A percentile compares a stretch with the other conserved stretches of the same genome.
phyloP scores from a whole-genome alignment of 2,888 invertebrate species.

The Orchesellides sinensis region DNA sequence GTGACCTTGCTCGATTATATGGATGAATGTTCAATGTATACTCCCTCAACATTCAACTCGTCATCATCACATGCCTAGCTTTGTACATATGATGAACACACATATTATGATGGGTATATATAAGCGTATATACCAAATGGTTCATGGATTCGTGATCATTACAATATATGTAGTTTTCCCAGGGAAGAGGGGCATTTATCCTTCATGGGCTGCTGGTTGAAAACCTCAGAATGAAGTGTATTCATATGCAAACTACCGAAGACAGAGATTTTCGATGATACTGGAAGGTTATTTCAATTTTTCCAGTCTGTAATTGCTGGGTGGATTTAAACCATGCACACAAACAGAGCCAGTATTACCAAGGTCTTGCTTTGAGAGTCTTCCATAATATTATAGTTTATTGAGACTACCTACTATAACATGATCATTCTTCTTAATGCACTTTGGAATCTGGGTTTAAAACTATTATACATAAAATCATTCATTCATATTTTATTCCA shows the following conservation, averaged over 20 bases:
- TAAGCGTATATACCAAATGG: neutral
- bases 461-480: no score
- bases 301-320: constrained; percentile 65
- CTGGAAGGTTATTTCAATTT: constrained; percentile 67
- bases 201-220: neutral
- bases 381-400: no score
- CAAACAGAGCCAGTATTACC: neutral
- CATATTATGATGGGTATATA: neutral
- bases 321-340: constrained; percentile 51
- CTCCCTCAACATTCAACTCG: no score
- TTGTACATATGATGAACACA: no score
- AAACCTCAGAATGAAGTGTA: neutral
- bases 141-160: constrained; percentile 19
- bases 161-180: constrained; percentile 1
- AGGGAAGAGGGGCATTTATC: neutral
- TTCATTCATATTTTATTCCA: no score
- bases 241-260: constrained; percentile 39
- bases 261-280: constrained; percentile 20
- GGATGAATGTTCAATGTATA: constrained; percentile 14
- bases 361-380: constrained; percentile 60
- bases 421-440: constrained; percentile 42
- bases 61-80: no score
- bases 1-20: constrained; percentile 54
- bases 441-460: no score
- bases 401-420: no score